These are phyloP conservation scores for Lagopus muta DNA, from an alignment of 2,113 vertebrate genomes.

Conservation along the genomic window DNA sequence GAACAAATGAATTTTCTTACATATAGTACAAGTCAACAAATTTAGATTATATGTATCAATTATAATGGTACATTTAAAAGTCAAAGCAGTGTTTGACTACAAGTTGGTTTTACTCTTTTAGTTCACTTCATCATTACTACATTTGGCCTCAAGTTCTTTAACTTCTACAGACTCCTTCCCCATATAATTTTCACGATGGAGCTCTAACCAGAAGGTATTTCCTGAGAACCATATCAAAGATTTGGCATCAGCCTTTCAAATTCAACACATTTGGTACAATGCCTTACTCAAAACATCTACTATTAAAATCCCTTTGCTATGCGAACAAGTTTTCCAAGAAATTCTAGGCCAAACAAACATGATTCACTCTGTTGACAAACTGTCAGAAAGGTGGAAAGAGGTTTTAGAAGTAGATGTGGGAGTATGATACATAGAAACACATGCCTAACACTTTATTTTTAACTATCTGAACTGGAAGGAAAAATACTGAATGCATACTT, in stretches of 20 bases:
- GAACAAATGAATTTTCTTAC: not conserved
- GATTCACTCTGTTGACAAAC: conserved; percentile 1
- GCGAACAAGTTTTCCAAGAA: not conserved
- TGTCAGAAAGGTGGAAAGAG: not conserved
- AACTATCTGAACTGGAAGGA: not conserved
- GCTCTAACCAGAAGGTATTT: not conserved
- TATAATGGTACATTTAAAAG: not conserved
- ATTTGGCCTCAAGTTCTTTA: not conserved
- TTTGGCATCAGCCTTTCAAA: not conserved
- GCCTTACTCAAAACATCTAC: not conserved
- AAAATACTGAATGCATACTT: not conserved
- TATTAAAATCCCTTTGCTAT: not conserved
- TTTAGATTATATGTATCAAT: not conserved
- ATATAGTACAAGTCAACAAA: not conserved
- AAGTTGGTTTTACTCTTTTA: not conserved
- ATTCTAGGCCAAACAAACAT: not conserved
- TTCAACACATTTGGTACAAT: not conserved
- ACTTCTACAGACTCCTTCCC: rapidly evolving
- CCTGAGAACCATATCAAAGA: not conserved
- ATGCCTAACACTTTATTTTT: not conserved
- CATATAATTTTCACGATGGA: not conserved
- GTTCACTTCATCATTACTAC: not conserved
- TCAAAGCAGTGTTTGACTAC: not conserved
- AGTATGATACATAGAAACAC: not conserved
- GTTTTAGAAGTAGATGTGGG: not conserved